Evolutionary conservation across 2,113 vertebrate genomes (phyloP), one percentile per base, ranked within the genome.

Genomic region (Periophthalmodon schlosseri): DNA sequence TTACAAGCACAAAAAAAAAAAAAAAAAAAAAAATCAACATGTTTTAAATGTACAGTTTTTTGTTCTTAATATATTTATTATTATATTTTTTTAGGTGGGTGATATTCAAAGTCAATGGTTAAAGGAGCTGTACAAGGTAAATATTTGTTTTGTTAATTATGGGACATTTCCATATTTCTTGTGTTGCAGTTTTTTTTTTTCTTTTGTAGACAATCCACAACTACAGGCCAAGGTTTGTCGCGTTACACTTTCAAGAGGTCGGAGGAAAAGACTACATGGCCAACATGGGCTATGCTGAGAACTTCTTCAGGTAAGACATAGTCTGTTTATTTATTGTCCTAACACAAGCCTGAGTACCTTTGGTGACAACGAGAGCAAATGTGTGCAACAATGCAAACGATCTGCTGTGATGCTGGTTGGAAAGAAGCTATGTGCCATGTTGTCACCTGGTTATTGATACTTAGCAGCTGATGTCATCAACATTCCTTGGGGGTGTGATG

Each of bases 231-330:
- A 83, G 87, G 49, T 95, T 95, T 69, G 76, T 95, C 2, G 94
- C 93, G 49, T 84, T 95, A 77, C 95, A 95, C 77, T 93, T 94
- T 61, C 95, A 95, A 87, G 95, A 95, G 84, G 93, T 95, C 2
- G 95, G 95, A 65, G 95, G 95, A 46, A 95, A 95, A 73, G 91
- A 94, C 74, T 95, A 95, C 78, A 88, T 85, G 82, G 16, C 67
- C 61, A 94, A 95, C 86, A 95, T 95, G 94, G 80, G 69, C 15
- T 84, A 91, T 0, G 91, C 91, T 6, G 88, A 94, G 69, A 47
- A 80, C 66, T 95, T 95, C 80, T 92, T 95, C 68, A 4, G 86
- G 94, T 95, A 91, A 58, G 84, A 73, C 2, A 54, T 14, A 69
- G 49, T 36, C 66, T 4, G n/a, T 57, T 47, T 47, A 18, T 4